Evolutionary conservation across 2,797 vertebrate species (phyloP).

Genomic region (Helarctos malayanus): DNA sequence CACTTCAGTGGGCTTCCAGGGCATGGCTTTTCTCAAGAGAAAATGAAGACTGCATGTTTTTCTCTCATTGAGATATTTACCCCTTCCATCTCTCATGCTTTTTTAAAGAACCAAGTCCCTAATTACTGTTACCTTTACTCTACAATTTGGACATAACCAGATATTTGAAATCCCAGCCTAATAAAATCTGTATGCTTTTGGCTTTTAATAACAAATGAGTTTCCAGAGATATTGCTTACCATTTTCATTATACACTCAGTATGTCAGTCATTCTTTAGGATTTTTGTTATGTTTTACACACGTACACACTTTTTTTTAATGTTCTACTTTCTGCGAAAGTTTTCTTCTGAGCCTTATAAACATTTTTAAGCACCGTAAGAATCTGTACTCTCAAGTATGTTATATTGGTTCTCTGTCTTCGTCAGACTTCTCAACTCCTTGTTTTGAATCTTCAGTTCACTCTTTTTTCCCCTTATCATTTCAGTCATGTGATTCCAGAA

Average conservation of each 20-base stretch:
- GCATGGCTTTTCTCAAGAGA: neutral
- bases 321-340: neutral
- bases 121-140: neutral
- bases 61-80: neutral
- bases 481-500: neutral
- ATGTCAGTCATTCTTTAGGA: neutral
- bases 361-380: neutral
- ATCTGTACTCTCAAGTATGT: neutral
- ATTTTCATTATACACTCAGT: neutral
- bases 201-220: neutral
- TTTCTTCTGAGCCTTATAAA: constrained; percentile 7
- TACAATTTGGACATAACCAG: neutral
- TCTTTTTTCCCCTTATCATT: neutral
- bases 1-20: neutral
- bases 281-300: neutral
- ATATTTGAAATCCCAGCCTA: neutral
- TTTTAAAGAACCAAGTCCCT: neutral
- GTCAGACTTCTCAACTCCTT: neutral
- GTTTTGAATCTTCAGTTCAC: neutral
- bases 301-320: neutral
- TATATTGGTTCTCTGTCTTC: neutral
- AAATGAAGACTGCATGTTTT: neutral
- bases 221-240: neutral
- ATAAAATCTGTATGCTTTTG: neutral
- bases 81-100: neutral